phyloP scores from a whole-genome alignment of 2,797 vertebrate genomes.

The Coccyzus lansbergi region DNA sequence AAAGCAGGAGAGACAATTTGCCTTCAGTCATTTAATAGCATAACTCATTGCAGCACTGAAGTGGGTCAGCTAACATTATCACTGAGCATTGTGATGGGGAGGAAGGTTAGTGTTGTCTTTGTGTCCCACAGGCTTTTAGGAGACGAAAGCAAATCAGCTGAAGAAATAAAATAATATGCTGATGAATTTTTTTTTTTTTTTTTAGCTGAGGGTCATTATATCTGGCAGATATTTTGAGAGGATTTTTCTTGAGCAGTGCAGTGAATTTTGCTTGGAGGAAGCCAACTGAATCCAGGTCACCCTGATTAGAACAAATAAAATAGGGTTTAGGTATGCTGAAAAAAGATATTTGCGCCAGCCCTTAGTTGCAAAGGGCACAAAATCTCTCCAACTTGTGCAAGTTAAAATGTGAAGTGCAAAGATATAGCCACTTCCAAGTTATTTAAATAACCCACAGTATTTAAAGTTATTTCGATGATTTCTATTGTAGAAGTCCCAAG shows the following conservation, averaged over 20 bases:
- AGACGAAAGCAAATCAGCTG: slow-evolving; percentile 38
- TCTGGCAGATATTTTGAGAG: neutral
- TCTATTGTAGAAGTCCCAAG: neutral
- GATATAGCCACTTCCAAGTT: neutral
- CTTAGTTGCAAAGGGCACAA: neutral
- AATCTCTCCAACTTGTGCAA: neutral
- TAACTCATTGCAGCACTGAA: neutral
- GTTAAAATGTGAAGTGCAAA: neutral
- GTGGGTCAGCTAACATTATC: slow-evolving; percentile 41
- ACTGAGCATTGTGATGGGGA: neutral
- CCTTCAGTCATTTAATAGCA: slow-evolving; percentile 29
- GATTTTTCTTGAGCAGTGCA: neutral
- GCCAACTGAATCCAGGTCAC: slow-evolving; percentile 59
- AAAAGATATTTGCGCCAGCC: neutral
- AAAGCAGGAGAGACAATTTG: neutral
- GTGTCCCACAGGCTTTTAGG: slow-evolving; percentile 43
- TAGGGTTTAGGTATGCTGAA: neutral
- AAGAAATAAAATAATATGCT: slow-evolving; percentile 45
- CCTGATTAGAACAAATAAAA: slow-evolving; percentile 50
- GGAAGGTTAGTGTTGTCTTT: slow-evolving; percentile 5
- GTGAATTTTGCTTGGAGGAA: slow-evolving; percentile 55
- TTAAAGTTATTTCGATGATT: slow-evolving; percentile 26
- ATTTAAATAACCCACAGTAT: neutral
- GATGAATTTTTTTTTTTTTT: neutral
- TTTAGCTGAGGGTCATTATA: slow-evolving; percentile 29